Percentiles rank a stretch among this genome's conserved stretches.
phyloP scores from a whole-genome alignment of 1,140 invertebrate species.

The Chymomyza costata region DNA sequence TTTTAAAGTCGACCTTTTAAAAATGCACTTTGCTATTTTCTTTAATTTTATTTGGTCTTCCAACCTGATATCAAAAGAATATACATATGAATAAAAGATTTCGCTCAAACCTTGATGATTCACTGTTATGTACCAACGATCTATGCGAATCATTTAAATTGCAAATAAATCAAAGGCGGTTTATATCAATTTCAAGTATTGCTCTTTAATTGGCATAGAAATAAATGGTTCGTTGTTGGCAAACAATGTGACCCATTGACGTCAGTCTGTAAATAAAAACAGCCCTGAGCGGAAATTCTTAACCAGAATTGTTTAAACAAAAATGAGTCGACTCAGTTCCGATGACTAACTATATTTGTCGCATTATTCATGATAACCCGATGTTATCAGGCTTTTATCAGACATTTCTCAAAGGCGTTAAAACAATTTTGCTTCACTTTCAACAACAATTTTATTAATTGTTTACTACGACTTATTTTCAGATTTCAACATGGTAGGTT shows the following conservation, averaged over 20 bases:
- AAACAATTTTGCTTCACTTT: too few species aligned
- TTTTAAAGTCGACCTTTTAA: background rate
- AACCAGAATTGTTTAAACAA: too few species aligned
- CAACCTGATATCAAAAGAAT: background rate
- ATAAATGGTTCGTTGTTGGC: slow-evolving; percentile 4
- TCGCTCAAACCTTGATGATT: too few species aligned
- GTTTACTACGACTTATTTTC: too few species aligned
- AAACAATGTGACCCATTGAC: slow-evolving; percentile 47
- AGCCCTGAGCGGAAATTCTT: slow-evolving; percentile 28
- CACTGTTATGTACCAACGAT: slow-evolving; percentile 26
- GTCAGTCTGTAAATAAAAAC: slow-evolving; percentile 27
- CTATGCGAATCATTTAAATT: slow-evolving; percentile 42
- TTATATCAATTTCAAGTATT: background rate
- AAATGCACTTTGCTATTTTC: background rate
- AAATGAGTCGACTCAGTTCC: too few species aligned
- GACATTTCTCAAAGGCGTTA: too few species aligned
- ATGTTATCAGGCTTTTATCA: too few species aligned
- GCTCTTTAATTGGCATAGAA: background rate
- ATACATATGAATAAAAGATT: too few species aligned
- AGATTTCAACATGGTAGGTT: too few species aligned
- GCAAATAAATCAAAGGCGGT: slow-evolving; percentile 17
- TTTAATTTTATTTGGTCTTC: background rate
- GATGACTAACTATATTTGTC: too few species aligned
- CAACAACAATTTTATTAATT: too few species aligned
- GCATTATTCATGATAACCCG: too few species aligned